Conservation (phyloP, 2,797 vertebrate genomes). For the Zalophus californianus region DNA sequence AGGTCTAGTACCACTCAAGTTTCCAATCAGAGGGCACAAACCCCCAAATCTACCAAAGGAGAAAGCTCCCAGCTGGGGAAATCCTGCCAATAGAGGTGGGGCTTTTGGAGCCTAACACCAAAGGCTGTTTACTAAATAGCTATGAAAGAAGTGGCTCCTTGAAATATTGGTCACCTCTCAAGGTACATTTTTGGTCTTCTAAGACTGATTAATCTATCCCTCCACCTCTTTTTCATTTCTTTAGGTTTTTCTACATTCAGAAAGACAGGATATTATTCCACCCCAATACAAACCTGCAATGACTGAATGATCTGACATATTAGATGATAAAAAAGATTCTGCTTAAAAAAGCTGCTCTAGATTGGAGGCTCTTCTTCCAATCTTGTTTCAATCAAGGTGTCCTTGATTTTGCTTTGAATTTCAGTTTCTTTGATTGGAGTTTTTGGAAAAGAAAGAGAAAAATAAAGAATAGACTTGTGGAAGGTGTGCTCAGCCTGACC, state of each 20-base stretch:
- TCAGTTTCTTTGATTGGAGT: conserved; percentile 13
- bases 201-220: background rate
- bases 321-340: background rate
- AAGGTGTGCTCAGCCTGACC: background rate
- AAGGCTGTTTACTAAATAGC: background rate
- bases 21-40: background rate
- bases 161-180: background rate
- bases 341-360: background rate
- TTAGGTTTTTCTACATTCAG: background rate
- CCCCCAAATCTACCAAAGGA: background rate
- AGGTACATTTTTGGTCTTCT: background rate
- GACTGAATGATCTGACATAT: background rate
- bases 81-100: no score
- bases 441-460: background rate
- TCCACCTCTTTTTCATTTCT: background rate
- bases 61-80: background rate
- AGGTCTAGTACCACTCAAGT: background rate
- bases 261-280: background rate
- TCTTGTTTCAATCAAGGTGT: conserved; percentile 19
- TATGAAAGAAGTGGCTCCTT: background rate
- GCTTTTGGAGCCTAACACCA: background rate
- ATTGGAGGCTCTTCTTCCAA: background rate
- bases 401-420: conserved; percentile 53
- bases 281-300: background rate
- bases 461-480: background rate